Base-by-base conservation (phyloP, 1,140 invertebrate genomes). In the Drosophila ogumai region DNA sequence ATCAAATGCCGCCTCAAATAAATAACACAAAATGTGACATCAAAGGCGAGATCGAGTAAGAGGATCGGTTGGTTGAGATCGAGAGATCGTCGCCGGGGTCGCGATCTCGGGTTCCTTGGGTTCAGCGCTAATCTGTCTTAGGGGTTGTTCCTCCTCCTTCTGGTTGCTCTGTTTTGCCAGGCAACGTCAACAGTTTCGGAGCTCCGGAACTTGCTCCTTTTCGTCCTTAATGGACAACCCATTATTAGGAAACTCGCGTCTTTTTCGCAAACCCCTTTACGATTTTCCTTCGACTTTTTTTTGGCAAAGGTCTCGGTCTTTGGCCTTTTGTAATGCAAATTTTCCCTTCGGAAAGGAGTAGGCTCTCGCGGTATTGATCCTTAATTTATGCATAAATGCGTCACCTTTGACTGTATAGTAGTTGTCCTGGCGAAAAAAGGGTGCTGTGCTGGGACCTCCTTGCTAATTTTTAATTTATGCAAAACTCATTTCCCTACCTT, bases 301-400 rank as follows among this genome's bases (percentile, higher is more conserved):
- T 81, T 84, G 61, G 52, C 81, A 77, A 74, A 43, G 69, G 66
- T 72, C 68, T 31, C 28, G 31, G 57, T 38, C 52, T 38, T 25
- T 38, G 28, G 50, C 44, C 57, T 69, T 79, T 88, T 90, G 85
- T 85, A 46, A 88, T 88, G 85, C 85, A 88, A 88, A 88, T 88
- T 72, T 71, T 49, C 34, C 61, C 61, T 49, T 38, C 55, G 6
- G 56, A 38, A 61, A 64, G 60, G 52, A 43, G 44, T 64, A 57
- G 60, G 73, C 68, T 75, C 68, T 75, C 74, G 75, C 81, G 79
- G 86, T 90, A 90, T 90, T 90, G 85, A 90, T 90, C 85, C 86
- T 81, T 90, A 90, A 90, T 90, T 90, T 90, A 90, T 90, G 85
- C 85, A 90, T 85, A 90, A 90, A 90, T 85, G 85, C 85, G 86